A percentile compares a stretch with the other conserved stretches of the same genome.
These are phyloP conservation scores for Huso huso DNA, from an alignment of 2,797 vertebrate genomes.

Conservation along the genomic window DNA sequence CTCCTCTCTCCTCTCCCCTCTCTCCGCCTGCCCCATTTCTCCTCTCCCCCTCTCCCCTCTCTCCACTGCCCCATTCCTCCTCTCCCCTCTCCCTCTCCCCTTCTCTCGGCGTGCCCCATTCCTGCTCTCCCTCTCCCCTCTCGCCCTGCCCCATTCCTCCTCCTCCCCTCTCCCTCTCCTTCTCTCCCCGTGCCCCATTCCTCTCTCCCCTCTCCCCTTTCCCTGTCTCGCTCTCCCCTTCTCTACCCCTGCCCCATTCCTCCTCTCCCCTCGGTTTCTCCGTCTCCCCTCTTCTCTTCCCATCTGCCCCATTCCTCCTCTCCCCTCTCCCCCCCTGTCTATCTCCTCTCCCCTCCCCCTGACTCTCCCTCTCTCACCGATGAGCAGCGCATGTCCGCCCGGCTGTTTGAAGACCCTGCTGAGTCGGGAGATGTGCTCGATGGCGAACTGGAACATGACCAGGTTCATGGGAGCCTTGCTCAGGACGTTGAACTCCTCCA, in stretches of 20 bases:
- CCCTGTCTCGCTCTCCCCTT: neutral
- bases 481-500: conserved; percentile 21
- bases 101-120: conserved; percentile 4
- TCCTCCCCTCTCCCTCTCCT: neutral
- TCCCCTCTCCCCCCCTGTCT: too few relatives aligned
- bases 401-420: conserved; percentile 25
- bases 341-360: neutral
- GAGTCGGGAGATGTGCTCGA: conserved; percentile 28
- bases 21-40: neutral
- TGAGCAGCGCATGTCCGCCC: conserved; percentile 24
- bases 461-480: conserved; percentile 30
- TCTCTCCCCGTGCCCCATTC: too few relatives aligned
- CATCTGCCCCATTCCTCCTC: neutral
- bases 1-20: too few relatives aligned
- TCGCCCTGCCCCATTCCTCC: neutral
- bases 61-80: too few relatives aligned
- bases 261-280: too few relatives aligned
- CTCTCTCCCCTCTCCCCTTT: too few relatives aligned
- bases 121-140: too few relatives aligned
- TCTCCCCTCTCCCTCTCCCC: neutral
- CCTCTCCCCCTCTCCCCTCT: too few relatives aligned
- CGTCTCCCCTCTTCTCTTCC: neutral
- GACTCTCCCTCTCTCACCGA: conserved; percentile 19
- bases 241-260: neutral
- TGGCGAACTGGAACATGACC: conserved; percentile 30